Evolutionary conservation across 2,888 invertebrate genomes (phyloP).

Genomic region (Tipula lateralis): DNA sequence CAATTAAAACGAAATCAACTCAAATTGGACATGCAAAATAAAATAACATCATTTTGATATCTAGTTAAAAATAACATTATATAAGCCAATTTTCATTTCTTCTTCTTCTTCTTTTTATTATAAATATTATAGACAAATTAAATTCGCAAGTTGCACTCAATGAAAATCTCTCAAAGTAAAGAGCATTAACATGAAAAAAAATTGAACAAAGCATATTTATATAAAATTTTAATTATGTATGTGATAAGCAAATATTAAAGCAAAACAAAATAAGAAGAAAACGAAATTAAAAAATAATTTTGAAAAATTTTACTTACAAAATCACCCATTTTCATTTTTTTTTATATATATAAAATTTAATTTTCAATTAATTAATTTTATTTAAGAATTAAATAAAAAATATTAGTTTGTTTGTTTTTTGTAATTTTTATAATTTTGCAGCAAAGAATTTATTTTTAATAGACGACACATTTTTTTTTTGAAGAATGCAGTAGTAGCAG

Average conservation of each 20-base stretch:
- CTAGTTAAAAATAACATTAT: too few relatives aligned
- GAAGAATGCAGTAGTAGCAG: background rate
- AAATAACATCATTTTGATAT: too few relatives aligned
- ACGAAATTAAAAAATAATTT: background rate
- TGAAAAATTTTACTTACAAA: slow-evolving; percentile 24
- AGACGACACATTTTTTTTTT: background rate
- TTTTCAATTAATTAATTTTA: background rate
- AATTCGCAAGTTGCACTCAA: background rate
- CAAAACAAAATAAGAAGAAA: background rate
- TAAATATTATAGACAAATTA: too few relatives aligned
- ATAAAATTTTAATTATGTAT: background rate
- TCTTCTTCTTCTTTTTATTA: too few relatives aligned
- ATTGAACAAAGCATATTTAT: background rate
- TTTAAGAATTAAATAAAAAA: background rate
- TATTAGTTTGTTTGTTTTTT: background rate
- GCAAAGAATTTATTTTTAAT: background rate
- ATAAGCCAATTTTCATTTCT: too few relatives aligned
- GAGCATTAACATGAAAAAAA: background rate
- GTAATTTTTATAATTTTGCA: background rate
- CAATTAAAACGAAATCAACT: too few relatives aligned
- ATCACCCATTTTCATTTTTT: slow-evolving; percentile 3
- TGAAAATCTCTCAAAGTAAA: background rate
- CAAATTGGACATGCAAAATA: too few relatives aligned
- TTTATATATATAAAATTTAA: background rate
- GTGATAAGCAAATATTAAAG: background rate